Percentiles rank a stretch among this genome's conserved stretches.
These are phyloP conservation scores for Nebria salina DNA, from an alignment of 2,888 invertebrate species.

Conservation along the genomic window DNA sequence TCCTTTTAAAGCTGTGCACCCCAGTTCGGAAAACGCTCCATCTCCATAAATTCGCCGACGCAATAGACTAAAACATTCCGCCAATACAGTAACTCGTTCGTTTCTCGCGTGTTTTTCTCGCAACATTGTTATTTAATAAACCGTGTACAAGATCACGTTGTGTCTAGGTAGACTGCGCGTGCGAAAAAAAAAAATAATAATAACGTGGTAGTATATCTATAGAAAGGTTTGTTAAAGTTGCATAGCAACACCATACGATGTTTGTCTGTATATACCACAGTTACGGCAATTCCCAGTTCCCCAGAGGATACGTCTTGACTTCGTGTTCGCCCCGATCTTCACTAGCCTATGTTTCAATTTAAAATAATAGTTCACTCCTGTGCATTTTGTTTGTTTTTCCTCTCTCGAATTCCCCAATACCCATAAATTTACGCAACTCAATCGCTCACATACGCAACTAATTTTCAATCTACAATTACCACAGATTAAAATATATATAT, in stretches of 20 bases:
- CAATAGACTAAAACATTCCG: no score
- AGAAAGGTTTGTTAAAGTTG: background rate
- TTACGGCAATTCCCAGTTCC: background rate
- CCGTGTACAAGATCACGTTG: background rate
- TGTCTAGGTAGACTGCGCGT: background rate
- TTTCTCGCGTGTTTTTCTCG: background rate
- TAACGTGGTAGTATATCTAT: background rate
- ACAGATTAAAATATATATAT: no score
- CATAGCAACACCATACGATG: background rate
- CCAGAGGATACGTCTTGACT: background rate
- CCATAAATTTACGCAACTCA: no score
- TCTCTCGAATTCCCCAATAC: background rate
- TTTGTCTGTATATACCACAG: background rate
- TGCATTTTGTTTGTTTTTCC: background rate
- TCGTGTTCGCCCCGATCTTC: background rate
- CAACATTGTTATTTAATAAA: background rate
- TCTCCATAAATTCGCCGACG: no score
- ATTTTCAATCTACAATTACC: no score
- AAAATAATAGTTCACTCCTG: background rate
- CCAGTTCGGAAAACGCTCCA: no score
- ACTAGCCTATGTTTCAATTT: slow-evolving; percentile 1
- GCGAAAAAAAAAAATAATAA: no score
- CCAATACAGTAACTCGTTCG: background rate
- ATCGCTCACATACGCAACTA: no score
- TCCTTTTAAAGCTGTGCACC: no score